These are phyloP conservation scores for Stegodyphus mimosarum DNA, from an alignment of 1,140 invertebrate genomes.

Conservation along the genomic window DNA sequence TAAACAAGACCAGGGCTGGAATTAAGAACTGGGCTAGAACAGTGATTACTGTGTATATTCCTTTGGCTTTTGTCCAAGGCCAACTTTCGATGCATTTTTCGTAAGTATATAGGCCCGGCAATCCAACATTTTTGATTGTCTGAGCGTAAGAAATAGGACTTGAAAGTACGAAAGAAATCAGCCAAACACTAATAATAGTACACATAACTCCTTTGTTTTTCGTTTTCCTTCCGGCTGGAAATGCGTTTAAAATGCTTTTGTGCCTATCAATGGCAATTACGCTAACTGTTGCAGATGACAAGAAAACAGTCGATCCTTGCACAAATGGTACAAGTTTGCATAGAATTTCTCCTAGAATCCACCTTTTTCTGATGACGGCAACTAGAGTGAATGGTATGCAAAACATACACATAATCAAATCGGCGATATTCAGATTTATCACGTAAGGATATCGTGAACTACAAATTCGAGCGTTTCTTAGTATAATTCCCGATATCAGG, in stretches of 20 bases:
- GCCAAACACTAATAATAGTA: conserved; percentile 71
- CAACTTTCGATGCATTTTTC: conserved; percentile 70
- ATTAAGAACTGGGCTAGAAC: conserved; percentile 73
- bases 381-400: conserved; percentile 74
- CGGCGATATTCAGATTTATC: conserved; percentile 73
- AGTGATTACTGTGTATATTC: conserved; percentile 71
- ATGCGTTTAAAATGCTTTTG: conserved; percentile 70
- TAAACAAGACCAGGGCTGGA: conserved; percentile 71
- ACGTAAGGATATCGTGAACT: conserved; percentile 12
- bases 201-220: conserved; percentile 27
- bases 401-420: conserved; percentile 73
- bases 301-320: conserved; percentile 75
- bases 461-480: conserved; percentile 18
- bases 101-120: conserved; percentile 67
- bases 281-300: conserved; percentile 74
- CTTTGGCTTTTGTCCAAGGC: conserved; percentile 68
- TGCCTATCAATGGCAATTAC: conserved; percentile 75
- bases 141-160: conserved; percentile 71
- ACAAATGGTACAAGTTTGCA: conserved; percentile 74
- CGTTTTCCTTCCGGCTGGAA: conserved; percentile 64
- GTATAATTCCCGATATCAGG: conserved; percentile 30
- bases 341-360: conserved; percentile 69
- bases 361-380: conserved; percentile 66
- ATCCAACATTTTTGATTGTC: conserved; percentile 67
- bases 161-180: conserved; percentile 71